phyloP scores from a whole-genome alignment of 37 sponge, comb jelly and placozoan species.

The Aplysina aerophoba region DNA sequence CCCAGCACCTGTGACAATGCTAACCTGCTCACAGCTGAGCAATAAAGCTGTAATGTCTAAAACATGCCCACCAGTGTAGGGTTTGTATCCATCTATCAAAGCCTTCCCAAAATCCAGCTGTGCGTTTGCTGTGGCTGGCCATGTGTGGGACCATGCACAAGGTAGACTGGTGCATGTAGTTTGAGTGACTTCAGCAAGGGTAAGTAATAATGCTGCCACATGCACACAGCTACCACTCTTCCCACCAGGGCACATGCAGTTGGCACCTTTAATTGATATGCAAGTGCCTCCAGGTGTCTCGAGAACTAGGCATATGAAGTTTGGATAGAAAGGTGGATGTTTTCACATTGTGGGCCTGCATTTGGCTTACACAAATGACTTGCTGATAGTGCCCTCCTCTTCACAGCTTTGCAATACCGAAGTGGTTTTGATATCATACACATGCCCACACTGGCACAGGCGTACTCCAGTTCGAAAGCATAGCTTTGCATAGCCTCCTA shows the following conservation, averaged over 20 bases:
- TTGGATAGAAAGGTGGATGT: too few species aligned
- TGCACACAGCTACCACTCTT: conserved; percentile 39
- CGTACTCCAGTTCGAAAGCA: too few species aligned
- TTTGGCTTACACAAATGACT: too few species aligned
- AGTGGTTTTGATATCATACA: too few species aligned
- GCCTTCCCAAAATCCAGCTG: conserved; percentile 40
- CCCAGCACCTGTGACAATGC: neutral
- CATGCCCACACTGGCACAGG: too few species aligned
- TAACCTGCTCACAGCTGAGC: neutral
- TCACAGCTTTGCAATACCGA: too few species aligned
- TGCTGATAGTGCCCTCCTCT: too few species aligned
- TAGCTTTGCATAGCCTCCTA: too few species aligned
- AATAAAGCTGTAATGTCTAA: too few species aligned
- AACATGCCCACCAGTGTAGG: neutral
- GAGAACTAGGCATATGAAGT: too few species aligned
- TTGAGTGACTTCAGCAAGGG: conserved; percentile 31
- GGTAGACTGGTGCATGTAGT: conserved; percentile 35
- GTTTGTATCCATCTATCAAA: conserved; percentile 16
- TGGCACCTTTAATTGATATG: neutral
- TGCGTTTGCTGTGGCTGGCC: conserved; percentile 1
- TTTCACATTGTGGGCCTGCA: too few species aligned
- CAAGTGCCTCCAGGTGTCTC: too few species aligned
- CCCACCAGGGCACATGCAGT: conserved; percentile 6
- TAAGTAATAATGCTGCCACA: conserved; percentile 32
- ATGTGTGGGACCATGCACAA: conserved; percentile 30